These are phyloP conservation scores for Eulemur rufifrons DNA, from an alignment of 2,113 vertebrate species.

Conservation along the genomic window DNA sequence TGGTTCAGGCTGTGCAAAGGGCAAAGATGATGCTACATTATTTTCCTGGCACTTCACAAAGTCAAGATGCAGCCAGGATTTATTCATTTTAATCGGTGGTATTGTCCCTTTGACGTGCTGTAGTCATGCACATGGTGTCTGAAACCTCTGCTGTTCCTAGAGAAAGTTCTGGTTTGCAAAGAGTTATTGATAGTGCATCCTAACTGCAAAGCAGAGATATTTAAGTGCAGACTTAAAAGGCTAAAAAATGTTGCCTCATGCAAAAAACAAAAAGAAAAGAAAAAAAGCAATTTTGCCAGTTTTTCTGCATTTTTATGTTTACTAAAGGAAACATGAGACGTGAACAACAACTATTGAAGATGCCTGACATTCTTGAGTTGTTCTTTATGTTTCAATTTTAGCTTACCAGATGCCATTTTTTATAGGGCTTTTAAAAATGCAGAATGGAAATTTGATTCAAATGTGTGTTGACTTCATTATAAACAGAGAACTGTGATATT, in stretches of 20 bases:
- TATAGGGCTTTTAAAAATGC: constrained; percentile 26
- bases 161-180: not conserved
- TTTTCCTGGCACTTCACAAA: not conserved
- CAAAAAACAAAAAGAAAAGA: not conserved
- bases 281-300: not conserved
- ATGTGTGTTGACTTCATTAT: constrained; percentile 8
- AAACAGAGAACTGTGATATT: not conserved
- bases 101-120: not conserved
- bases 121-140: rapidly evolving
- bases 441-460: constrained; percentile 50
- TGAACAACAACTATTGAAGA: not conserved
- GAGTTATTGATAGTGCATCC: rapidly evolving
- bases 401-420: constrained; percentile 42
- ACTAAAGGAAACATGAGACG: not conserved
- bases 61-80: not conserved
- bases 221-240: not conserved
- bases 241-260: constrained; percentile 8
- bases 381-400: constrained; percentile 45
- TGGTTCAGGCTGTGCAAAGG: not conserved
- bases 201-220: not conserved
- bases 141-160: not conserved
- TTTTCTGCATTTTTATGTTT: constrained; percentile 53
- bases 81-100: rapidly evolving
- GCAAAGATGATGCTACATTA: not conserved
- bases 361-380: constrained; percentile 18